These are phyloP conservation scores for Amblyornis subalaris DNA, from an alignment of 2,113 vertebrate species.

Conservation along the genomic window DNA sequence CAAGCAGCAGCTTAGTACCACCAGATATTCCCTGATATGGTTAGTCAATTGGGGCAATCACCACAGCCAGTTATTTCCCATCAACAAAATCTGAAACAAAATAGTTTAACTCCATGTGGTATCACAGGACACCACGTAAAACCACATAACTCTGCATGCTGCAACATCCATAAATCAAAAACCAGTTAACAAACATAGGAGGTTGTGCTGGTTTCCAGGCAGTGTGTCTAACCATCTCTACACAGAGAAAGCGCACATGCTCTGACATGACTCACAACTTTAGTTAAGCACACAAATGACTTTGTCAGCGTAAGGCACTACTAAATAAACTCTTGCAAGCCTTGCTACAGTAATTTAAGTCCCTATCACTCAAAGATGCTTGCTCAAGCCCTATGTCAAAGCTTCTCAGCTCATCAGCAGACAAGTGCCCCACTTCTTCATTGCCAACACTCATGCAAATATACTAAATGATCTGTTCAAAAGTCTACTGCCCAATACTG, in stretches of 20 bases:
- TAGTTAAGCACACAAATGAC: not conserved
- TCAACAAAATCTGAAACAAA: not conserved
- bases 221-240: not conserved
- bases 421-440: not conserved
- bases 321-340: not conserved
- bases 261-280: not conserved
- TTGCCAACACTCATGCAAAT: rapidly evolving
- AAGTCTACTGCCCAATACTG: not conserved
- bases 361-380: not conserved
- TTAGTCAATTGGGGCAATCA: not conserved
- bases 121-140: not conserved
- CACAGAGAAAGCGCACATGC: not conserved
- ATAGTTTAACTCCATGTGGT: not conserved
- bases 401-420: not conserved
- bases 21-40: not conserved
- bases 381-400: not conserved
- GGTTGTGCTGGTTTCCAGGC: not conserved
- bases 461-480: not conserved
- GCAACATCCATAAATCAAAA: not conserved
- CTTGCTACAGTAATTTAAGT: not conserved
- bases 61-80: not conserved
- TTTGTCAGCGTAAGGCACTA: not conserved
- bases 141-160: not conserved
- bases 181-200: not conserved
- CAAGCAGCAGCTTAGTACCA: not conserved